phyloP scores from a whole-genome alignment of 2,113 vertebrate species.

The Leptodactylus fuscus region DNA sequence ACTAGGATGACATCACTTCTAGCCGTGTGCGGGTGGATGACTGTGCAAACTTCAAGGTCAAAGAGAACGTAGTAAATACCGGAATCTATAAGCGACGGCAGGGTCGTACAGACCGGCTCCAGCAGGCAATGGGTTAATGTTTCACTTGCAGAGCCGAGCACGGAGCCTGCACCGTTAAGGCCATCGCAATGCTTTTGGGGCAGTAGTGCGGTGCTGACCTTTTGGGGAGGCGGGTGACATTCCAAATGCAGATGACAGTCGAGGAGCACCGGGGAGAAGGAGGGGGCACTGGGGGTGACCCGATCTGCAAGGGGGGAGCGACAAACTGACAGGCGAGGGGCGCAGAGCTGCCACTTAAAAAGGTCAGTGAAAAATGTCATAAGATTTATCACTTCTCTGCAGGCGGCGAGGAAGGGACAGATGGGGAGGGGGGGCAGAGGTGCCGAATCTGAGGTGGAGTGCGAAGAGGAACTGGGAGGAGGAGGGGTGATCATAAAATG shows the following conservation, averaged over 20 bases:
- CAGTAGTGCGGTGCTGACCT: conserved; percentile 29
- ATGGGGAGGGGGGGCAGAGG: background rate
- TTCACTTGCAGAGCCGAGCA: background rate
- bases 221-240: conserved; percentile 47
- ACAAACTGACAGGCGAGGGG: conserved; percentile 50
- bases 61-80: background rate
- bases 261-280: background rate
- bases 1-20: no score
- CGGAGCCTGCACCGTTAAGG: background rate
- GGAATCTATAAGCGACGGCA: background rate
- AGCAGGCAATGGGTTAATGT: background rate
- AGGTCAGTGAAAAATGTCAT: conserved; percentile 59
- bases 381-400: conserved; percentile 56
- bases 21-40: no score
- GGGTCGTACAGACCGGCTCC: background rate
- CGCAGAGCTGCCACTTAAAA: conserved; percentile 53
- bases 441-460: background rate
- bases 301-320: conserved; percentile 23
- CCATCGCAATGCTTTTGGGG: background rate
- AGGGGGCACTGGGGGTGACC: conserved; percentile 17
- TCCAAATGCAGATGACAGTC: conserved; percentile 42
- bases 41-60: background rate
- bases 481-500: background rate
- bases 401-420: conserved; percentile 30
- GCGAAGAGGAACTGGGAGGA: background rate